Evolutionary conservation across 1,140 invertebrate genomes (phyloP).

Genomic region (Brevipalpus yothersi): DNA sequence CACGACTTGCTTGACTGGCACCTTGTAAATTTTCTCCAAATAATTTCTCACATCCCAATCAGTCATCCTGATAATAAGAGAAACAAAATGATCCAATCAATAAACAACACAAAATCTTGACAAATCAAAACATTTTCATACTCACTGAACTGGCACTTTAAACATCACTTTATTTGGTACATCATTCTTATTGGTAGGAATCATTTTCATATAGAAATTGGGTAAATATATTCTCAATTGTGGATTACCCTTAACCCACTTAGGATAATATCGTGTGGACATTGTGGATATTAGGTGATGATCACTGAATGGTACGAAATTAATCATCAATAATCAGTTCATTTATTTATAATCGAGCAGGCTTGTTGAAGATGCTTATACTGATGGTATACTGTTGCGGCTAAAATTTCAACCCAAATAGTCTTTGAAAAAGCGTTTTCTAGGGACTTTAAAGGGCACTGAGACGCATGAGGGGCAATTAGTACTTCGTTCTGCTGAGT

Average conservation of each 20-base stretch:
- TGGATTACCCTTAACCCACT: constrained; percentile 67
- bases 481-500: no score
- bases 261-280: constrained; percentile 31
- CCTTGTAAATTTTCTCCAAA: constrained; percentile 75
- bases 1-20: constrained; percentile 41
- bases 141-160: constrained; percentile 39
- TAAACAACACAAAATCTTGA: no score
- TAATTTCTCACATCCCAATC: constrained; percentile 68
- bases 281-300: neutral
- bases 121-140: no score
- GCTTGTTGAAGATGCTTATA: no score
- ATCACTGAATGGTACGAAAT: neutral
- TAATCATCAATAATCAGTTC: no score
- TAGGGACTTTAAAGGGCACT: no score
- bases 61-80: constrained; percentile 34
- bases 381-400: no score
- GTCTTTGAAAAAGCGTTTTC: no score
- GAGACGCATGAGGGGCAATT: no score
- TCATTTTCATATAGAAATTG: constrained; percentile 80
- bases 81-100: neutral
- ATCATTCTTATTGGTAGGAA: constrained; percentile 30
- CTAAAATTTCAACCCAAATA: no score
- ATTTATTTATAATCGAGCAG: no score
- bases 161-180: constrained; percentile 56
- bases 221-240: constrained; percentile 67